Base-by-base conservation (phyloP, 2,888 invertebrate genomes). In the Tyria jacobaeae region DNA sequence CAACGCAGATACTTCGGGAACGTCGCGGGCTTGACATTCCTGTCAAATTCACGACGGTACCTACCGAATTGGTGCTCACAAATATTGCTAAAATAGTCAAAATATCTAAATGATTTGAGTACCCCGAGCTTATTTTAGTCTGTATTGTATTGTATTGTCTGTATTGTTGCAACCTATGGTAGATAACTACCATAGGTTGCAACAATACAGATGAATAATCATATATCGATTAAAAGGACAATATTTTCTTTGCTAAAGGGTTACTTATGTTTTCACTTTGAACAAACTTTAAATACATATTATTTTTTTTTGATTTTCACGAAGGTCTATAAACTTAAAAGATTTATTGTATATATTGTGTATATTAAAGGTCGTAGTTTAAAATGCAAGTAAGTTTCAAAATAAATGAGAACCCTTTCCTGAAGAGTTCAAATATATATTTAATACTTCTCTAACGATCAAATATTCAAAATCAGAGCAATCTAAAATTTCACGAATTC, bases 1-100 rank as follows among this genome's bases (percentile, higher is more conserved):
- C 74, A 73, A 64, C 73, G 75, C 73, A 76, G 81, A 78, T 71
- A 73, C 73, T 64, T 71, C 65, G 62, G 62, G 65, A 62, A 74
- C 73, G 74, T 77, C 76, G 65, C 37, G 66, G 57, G 49, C 61
- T 44, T 59, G 58, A 62, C 62, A 64, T 50, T 4, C 44, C 47
- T 51, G 41, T 31, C 50, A 51, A 34, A 12, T 10, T 44, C 21
- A 12, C 9, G 12, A 44, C 12, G 44, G 21, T 21, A 1, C 12
- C 1, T 21, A 1, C 12, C 1, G 44, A 4, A 44, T 1, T 4
- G 31, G 17, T 25, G 31, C 44, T 44, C 31, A 17, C 25, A n/a
- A 24, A 41, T 55, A 44, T 21, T 41, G 12, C 44, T 37, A 3
- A 14, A 35, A 39, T 39, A 21, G 3, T 21, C 9, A 41, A 12